phyloP scores from a whole-genome alignment of 2,113 vertebrate genomes.

The Dryoscopus gambensis region DNA sequence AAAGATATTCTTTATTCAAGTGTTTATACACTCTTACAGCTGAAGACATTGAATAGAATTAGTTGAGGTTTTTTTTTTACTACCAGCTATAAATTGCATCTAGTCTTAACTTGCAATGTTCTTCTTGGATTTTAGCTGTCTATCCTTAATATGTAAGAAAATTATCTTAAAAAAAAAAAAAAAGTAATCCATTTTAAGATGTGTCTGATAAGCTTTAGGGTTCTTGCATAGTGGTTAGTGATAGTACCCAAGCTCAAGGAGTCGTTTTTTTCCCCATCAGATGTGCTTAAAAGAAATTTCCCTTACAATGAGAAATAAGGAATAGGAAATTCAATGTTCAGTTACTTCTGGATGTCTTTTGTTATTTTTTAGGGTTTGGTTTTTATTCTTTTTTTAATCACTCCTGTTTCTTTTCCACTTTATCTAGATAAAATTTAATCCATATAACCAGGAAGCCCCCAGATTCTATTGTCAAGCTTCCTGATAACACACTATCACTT shows the following conservation, averaged over 20 bases:
- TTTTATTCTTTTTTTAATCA: neutral
- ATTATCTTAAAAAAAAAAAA: neutral
- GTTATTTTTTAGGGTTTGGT: neutral
- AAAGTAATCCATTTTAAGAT: neutral
- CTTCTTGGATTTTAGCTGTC: neutral
- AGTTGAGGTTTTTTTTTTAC: neutral
- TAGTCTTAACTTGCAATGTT: neutral
- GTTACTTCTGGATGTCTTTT: neutral
- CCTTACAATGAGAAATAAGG: neutral
- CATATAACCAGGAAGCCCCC: neutral
- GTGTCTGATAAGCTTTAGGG: neutral
- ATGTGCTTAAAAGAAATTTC: neutral
- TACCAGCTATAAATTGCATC: neutral
- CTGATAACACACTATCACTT: neutral
- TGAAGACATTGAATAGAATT: neutral
- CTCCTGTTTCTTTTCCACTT: neutral
- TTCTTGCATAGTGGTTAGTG: neutral
- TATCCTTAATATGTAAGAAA: neutral
- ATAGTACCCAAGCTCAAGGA: neutral
- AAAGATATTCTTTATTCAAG: neutral
- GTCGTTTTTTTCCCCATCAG: accelerated
- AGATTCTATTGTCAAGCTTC: neutral
- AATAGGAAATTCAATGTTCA: neutral
- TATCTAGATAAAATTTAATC: neutral
- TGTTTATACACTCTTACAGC: neutral